Evolutionary conservation across 2,797 vertebrate species (phyloP).

Genomic region (Cirrhinus molitorella): DNA sequence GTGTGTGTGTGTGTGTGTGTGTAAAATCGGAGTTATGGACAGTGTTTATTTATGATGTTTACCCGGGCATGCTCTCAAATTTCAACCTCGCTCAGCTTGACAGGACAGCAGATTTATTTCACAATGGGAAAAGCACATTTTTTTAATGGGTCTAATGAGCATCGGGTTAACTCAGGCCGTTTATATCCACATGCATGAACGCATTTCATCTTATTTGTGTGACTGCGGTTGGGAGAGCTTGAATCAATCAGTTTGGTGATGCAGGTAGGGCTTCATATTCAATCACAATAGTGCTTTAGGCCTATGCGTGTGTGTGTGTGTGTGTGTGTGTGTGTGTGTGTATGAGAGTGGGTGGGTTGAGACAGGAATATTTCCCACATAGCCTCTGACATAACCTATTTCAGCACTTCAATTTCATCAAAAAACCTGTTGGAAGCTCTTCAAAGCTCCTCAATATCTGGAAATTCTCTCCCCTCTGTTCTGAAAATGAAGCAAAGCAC

Average conservation of each 20-base stretch:
- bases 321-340: conserved; percentile 16
- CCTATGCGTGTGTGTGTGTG: no score
- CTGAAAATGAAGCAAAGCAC: conserved; percentile 17
- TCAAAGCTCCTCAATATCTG: conserved; percentile 30
- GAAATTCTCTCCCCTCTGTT: conserved; percentile 13
- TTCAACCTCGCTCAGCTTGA: neutral
- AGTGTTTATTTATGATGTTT: conserved; percentile 25
- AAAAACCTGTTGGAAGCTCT: conserved; percentile 41
- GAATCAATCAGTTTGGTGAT: conserved; percentile 38
- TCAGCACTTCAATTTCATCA: conserved; percentile 40
- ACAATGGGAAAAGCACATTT: conserved; percentile 15
- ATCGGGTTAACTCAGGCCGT: neutral
- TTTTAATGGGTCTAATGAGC: conserved; percentile 33
- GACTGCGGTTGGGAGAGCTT: conserved; percentile 16
- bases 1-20: neutral
- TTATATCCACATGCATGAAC: conserved; percentile 28
- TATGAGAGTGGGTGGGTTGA: conserved; percentile 6
- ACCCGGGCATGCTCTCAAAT: neutral
- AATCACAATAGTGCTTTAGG: conserved; percentile 38
- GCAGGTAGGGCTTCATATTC: conserved; percentile 33
- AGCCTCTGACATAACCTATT: conserved; percentile 38
- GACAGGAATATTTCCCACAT: conserved; percentile 29
- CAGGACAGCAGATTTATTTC: conserved; percentile 37
- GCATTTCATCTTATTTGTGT: conserved; percentile 19
- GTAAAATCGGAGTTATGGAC: neutral